phyloP scores from a whole-genome alignment of 2,888 invertebrate genomes.

The Nymphalis c-album region DNA sequence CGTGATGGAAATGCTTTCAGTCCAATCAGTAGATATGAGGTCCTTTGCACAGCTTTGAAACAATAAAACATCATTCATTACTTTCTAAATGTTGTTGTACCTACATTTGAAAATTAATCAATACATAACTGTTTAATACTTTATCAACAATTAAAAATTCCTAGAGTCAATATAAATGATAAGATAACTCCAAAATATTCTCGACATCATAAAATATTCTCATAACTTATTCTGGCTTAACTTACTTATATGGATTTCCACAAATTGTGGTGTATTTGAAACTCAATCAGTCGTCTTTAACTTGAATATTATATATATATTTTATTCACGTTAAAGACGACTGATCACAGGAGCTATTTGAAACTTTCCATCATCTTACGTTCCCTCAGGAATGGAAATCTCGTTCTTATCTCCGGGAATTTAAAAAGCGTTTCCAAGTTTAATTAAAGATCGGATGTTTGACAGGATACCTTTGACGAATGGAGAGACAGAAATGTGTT shows the following conservation, averaged over 20 bases:
- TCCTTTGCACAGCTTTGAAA: too few species aligned
- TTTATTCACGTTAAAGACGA: slow-evolving; percentile 18
- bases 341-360: slow-evolving; percentile 28
- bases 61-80: too few species aligned
- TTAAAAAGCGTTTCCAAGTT: slow-evolving; percentile 40
- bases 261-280: slow-evolving; percentile 4
- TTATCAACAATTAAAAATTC: too few species aligned
- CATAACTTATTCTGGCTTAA: background rate
- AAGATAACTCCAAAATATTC: too few species aligned
- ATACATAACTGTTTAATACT: too few species aligned
- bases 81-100: too few species aligned
- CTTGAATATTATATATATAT: background rate
- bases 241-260: background rate
- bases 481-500: background rate
- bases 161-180: too few species aligned
- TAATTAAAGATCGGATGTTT: slow-evolving; percentile 40
- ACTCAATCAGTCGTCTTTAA: too few species aligned
- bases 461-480: slow-evolving; percentile 28
- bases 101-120: too few species aligned
- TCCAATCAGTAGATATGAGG: too few species aligned
- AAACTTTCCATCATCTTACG: slow-evolving; percentile 27
- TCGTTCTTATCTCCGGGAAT: slow-evolving; percentile 34
- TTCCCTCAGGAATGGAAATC: slow-evolving; percentile 31
- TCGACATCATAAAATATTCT: background rate
- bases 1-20: too few species aligned